Evolutionary conservation across 2,888 invertebrate genomes (phyloP), one percentile per base, ranked within the genome.

Genomic region (Catocala sponsa): DNA sequence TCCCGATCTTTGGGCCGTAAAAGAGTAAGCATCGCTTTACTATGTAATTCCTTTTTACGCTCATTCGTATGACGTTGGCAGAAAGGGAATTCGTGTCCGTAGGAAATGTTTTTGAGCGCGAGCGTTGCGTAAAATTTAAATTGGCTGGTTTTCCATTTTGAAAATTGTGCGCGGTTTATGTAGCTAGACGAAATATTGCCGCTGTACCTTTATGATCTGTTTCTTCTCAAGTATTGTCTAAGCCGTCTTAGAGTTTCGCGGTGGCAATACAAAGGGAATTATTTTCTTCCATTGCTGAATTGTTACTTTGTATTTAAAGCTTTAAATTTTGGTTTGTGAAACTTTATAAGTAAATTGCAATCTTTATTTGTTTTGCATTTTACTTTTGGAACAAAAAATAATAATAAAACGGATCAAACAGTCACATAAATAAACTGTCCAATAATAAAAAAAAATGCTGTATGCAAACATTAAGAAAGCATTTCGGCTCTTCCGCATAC

Each of bases 11-110:
- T 85, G 74, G 76, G 79, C 82, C 82, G 84, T 89, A 89, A 89
- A 88, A 86, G 82, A 80, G 87, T 87, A 89, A 88, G 86, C 86
- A 88, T 88, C 84, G 80, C 80, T 88, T 87, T 87, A 88, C 86
- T 88, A 83, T 88, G 88, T 88, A 89, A 89, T 89, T 86, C 81
- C 81, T 80, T 88, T 77, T 88, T 88, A 85, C 79, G 80, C 80
- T 79, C 78, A 79, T 83, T 83, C 80, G 76, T 81, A 83, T 83
- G 81, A 81, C 79, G 78, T 74, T 81, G 68, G 78, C 72, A 82
- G 80, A 85, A 84, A 84, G 83, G 79, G 74, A 84, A 82, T 76
- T 79, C 82, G 58, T 78, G 72, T 77, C 70, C 66, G 65, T 64
- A 71, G 71, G 59, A 73, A 72, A 69, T 66, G 69, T 68, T 78